phyloP scores from a whole-genome alignment of 1,140 invertebrate genomes.

The Caenorhabditis elegans region DNA sequence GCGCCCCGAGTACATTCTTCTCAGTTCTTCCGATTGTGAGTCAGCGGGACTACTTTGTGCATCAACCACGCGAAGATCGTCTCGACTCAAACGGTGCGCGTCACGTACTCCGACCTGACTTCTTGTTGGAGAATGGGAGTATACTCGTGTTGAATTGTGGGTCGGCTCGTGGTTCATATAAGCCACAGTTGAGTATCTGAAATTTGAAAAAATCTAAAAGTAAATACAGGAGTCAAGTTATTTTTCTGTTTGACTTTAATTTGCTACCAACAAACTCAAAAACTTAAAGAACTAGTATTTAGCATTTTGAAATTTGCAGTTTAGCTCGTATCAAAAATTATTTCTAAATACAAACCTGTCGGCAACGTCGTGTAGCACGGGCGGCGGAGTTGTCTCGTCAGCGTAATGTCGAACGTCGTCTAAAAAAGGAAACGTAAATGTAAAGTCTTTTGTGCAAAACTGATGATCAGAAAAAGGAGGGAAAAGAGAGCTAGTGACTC shows the following conservation, averaged over 20 bases:
- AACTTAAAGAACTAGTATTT: too few relatives aligned
- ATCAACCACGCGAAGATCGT: conserved; percentile 1
- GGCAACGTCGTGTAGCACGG: background rate
- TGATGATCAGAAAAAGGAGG: background rate
- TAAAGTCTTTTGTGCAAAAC: background rate
- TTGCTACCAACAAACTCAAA: too few relatives aligned
- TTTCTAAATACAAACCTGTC: background rate
- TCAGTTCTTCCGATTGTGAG: conserved; percentile 21
- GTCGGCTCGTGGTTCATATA: conserved; percentile 1
- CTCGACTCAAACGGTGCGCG: conserved; percentile 8
- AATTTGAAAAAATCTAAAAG: background rate
- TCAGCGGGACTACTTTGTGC: background rate
- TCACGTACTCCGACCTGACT: background rate
- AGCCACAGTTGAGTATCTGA: conserved; percentile 4
- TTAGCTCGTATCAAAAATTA: background rate
- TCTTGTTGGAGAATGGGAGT: background rate
- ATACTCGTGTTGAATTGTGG: background rate
- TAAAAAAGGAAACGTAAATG: conserved; percentile 18
- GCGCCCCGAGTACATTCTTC: background rate
- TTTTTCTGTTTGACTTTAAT: too few relatives aligned
- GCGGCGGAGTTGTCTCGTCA: conserved; percentile 23
- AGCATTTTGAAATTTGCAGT: too few relatives aligned
- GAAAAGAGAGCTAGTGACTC: background rate
- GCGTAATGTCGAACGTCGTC: conserved; percentile 22
- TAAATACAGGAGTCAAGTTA: too few relatives aligned